Evolutionary conservation across 1,140 invertebrate genomes (phyloP).

Genomic region (Heterodera schachtii): DNA sequence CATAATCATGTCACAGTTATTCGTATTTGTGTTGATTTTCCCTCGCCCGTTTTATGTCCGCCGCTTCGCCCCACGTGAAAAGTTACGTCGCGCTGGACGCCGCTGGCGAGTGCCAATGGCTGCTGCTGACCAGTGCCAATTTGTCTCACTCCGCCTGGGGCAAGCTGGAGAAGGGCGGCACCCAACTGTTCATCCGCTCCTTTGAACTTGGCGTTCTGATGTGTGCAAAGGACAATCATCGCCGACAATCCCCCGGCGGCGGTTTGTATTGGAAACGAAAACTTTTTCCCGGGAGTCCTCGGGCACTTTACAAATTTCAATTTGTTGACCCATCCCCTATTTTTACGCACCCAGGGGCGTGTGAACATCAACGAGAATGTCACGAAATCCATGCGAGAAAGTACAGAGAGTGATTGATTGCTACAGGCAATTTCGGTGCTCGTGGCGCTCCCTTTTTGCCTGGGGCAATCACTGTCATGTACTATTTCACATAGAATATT

Average conservation of each 20-base stretch:
- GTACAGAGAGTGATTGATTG: too few species aligned
- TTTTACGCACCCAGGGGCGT: too few species aligned
- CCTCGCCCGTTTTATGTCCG: neutral
- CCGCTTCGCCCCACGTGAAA: slow-evolving; percentile 38
- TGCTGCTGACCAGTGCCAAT: slow-evolving; percentile 37
- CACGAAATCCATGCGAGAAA: too few species aligned
- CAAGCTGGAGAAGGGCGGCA: slow-evolving; percentile 35
- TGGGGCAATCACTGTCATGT: too few species aligned
- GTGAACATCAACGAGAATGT: too few species aligned
- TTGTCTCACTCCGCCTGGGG: slow-evolving; percentile 38
- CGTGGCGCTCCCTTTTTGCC: too few species aligned
- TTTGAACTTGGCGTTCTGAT: slow-evolving; percentile 38
- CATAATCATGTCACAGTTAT: neutral
- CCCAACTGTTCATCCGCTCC: slow-evolving; percentile 28
- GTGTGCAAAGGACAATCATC: slow-evolving; percentile 30
- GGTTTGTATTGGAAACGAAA: neutral
- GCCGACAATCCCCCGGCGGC: neutral
- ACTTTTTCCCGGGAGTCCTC: too few species aligned
- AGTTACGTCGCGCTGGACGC: slow-evolving; percentile 31
- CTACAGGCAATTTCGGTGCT: too few species aligned
- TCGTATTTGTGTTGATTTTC: slow-evolving; percentile 5
- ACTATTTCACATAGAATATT: too few species aligned
- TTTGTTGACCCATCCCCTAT: too few species aligned
- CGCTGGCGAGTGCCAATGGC: slow-evolving; percentile 31
- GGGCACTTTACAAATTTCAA: too few species aligned